Percentiles rank a stretch among this genome's conserved stretches.
These are phyloP conservation scores for Anadara kagoshimensis DNA, from an alignment of 1,140 invertebrate genomes.

Conservation along the genomic window DNA sequence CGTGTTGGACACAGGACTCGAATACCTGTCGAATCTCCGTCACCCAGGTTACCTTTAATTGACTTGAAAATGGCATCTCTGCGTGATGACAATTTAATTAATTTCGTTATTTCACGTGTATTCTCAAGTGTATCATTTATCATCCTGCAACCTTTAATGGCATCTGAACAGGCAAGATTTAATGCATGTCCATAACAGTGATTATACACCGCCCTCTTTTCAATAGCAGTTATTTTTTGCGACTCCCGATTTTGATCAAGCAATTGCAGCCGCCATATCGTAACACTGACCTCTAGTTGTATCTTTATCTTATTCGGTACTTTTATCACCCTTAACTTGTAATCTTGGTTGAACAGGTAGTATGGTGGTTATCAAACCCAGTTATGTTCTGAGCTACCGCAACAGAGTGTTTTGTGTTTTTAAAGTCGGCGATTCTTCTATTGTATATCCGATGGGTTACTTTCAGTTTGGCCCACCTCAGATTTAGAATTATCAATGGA, in stretches of 20 bases:
- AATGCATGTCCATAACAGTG: constrained; percentile 18
- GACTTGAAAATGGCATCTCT: background rate
- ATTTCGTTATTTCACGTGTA: constrained; percentile 22
- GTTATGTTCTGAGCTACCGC: too few relatives aligned
- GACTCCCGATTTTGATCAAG: constrained; percentile 9
- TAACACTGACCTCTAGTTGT: constrained; percentile 16
- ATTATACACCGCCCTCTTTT: background rate
- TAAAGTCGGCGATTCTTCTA: too few relatives aligned
- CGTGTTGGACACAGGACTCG: constrained; percentile 26
- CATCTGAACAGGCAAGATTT: constrained; percentile 15
- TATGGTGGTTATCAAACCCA: too few relatives aligned
- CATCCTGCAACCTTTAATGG: background rate
- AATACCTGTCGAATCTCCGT: constrained; percentile 18
- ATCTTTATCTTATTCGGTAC: too few relatives aligned
- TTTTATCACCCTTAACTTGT: too few relatives aligned
- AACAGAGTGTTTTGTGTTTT: too few relatives aligned
- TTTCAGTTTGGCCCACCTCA: too few relatives aligned
- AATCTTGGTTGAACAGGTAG: too few relatives aligned
- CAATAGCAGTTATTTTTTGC: background rate
- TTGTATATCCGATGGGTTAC: too few relatives aligned
- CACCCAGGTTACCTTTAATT: background rate
- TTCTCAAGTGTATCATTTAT: constrained; percentile 1
- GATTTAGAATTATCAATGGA: too few relatives aligned
- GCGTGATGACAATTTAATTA: constrained; percentile 12
- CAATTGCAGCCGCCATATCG: constrained; percentile 13